Base-by-base conservation (phyloP, 2,797 vertebrate species). In the Lerista edwardsae region DNA sequence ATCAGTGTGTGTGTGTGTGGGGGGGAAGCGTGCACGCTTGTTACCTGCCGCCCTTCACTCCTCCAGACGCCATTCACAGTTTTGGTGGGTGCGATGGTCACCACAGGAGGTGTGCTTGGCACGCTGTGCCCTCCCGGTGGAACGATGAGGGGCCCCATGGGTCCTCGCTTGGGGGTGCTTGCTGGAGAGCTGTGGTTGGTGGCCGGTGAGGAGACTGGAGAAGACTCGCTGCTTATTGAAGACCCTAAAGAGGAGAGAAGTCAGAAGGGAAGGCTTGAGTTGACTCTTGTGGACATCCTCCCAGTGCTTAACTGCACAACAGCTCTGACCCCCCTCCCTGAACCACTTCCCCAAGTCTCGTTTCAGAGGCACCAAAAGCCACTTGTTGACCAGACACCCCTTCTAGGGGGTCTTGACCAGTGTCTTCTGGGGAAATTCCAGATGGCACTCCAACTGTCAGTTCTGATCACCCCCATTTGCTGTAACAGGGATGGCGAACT, bases 141-240 rank as follows among this genome's bases (percentile, higher is more conserved):
- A 83, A 98, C 98, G 2, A 99, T 97, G 93, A 98, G 98, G 41
- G 98, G 97, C 25, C 96, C 98, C 92, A 99, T 98, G 80, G 98
- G 98, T 84, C 98, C 98, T 0, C 98, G 97, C 85, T 99, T 99
- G 85, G 98, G 98, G 0, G 98, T 99, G 94, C 98, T 98, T 94
- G 98, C 98, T 0, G 98, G 98, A 82, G 98, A 99, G 94, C 98
- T 99, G 97, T 99, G 98, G 95, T 99, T 99, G 93, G 98, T 99
- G 93, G 98, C 98, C 0, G 98, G 98, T 0, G 98, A 99, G 55
- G 98, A 99, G 91, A 99, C 98, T 0, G 98, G 98, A 78, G 98
- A 99, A 0, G 98, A 99, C 93, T 99, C 98, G 19, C 97, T 99
- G 97, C 98, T 99, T 96, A 99, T 98, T 36, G 98, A 99, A 64